Evolutionary conservation across 2,888 invertebrate genomes (phyloP), one percentile per base, ranked within the genome.

Genomic region (Pachymerium ferrugineum): DNA sequence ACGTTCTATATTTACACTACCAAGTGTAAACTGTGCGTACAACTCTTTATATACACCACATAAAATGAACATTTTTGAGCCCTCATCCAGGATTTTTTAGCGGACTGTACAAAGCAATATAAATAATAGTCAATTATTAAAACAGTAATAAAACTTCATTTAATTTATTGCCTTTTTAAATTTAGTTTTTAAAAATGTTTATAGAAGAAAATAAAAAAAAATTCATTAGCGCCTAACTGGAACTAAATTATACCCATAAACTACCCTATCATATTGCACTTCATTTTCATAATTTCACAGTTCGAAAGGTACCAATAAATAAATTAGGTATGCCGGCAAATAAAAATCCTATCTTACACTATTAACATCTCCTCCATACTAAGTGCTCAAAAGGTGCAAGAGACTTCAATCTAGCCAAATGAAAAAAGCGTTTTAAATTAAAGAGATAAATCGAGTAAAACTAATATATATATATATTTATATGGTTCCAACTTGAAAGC

Each of bases 311-410:
- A n/a, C n/a, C n/a, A n/a, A n/a, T n/a, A n/a, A n/a, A n/a, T n/a
- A n/a, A n/a, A n/a, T n/a, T n/a, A n/a, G n/a, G n/a, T 22, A 54
- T 22, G 8, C 22, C 4, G 16, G 38, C 38, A 38, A 38, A 38
- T 38, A 38, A 38, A 38, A 47, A 42, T 42, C 42, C 22, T 22
- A 22, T 47, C 22, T 47, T 47, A 47, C 47, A 47, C 47, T 47
- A 19, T 47, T 22, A 19, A 47, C 47, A 47, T 16, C 47, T 22
- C 22, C 47, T 47, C 22, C 47, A 47, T 19, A 47, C 47, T 47
- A 47, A 47, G 47, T 47, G 47, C 47, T 47, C 47, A 47, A 47
- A 47, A 47, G 47, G 47, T 47, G 47, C 47, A 47, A 47, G 47
- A 47, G 47, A 47, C 22, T 47, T 10, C 19, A 19, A n/a, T n/a